Conservation (phyloP, 2,113 vertebrate genomes). For the Labeo rohita region DNA sequence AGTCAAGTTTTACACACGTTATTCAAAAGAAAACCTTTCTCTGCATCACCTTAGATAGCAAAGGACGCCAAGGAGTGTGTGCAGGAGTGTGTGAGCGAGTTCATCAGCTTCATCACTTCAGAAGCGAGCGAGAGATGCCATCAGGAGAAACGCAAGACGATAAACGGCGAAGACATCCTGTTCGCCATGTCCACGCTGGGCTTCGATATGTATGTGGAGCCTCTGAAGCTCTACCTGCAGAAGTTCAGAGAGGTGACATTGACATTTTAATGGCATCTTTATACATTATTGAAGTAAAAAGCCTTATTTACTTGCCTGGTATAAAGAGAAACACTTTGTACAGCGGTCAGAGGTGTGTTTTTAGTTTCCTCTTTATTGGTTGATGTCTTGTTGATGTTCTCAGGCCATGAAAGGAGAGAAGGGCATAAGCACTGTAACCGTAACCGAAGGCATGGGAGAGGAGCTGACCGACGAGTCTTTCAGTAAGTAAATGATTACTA, state of each 20-base stretch:
- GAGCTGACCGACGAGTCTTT: slow-evolving; percentile 95
- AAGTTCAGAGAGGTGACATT: slow-evolving; percentile 94
- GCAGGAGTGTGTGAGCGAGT: slow-evolving; percentile 98
- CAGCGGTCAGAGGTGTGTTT: neutral
- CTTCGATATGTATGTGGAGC: slow-evolving; percentile 98
- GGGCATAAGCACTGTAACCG: slow-evolving; percentile 85
- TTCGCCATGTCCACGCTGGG: slow-evolving; percentile 99
- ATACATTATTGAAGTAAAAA: neutral
- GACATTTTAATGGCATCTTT: neutral
- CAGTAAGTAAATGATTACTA: slow-evolving; percentile 78
- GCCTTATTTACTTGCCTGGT: neutral
- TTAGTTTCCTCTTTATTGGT: neutral
- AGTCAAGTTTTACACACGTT: neutral
- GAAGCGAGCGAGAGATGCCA: slow-evolving; percentile 98
- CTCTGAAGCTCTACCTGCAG: slow-evolving; percentile 96
- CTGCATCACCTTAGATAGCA: slow-evolving; percentile 81
- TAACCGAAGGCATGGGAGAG: slow-evolving; percentile 87
- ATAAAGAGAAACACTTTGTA: neutral
- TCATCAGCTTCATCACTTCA: slow-evolving; percentile 99
- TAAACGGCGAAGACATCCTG: slow-evolving; percentile 98
- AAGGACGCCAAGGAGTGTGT: slow-evolving; percentile 99
- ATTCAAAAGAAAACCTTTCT: neutral
- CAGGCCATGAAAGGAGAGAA: slow-evolving; percentile 99
- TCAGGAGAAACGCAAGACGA: slow-evolving; percentile 98
- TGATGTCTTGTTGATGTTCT: slow-evolving; percentile 18